Conservation (phyloP, 2,797 vertebrate genomes). For the Ctenopoma multispine region DNA sequence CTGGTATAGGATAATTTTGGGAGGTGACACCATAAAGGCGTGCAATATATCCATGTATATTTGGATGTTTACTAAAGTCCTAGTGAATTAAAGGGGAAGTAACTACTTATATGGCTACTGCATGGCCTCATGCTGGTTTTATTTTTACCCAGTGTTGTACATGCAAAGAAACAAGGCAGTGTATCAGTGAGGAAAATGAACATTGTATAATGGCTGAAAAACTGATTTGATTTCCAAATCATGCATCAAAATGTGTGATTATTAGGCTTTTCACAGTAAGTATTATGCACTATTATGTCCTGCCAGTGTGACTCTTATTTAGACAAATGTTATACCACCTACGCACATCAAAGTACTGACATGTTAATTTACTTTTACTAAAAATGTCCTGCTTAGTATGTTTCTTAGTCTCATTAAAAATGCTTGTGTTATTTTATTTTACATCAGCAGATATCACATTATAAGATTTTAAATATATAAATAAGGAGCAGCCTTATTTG, state of each 20-base stretch:
- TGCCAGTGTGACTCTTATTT: background rate
- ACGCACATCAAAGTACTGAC: background rate
- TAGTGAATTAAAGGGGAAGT: too few relatives aligned
- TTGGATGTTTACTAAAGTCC: background rate
- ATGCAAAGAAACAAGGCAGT: too few relatives aligned
- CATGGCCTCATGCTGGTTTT: background rate
- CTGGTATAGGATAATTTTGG: background rate
- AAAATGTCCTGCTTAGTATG: background rate
- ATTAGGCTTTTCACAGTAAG: too few relatives aligned
- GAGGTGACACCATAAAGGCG: background rate
- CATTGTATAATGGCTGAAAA: too few relatives aligned
- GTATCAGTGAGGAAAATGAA: too few relatives aligned
- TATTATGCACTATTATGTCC: background rate
- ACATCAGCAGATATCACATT: background rate
- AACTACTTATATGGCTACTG: background rate
- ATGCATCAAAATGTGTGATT: background rate
- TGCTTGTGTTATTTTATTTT: too few relatives aligned
- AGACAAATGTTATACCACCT: too few relatives aligned
- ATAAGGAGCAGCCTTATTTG: background rate
- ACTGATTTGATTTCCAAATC: too few relatives aligned
- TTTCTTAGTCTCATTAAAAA: background rate
- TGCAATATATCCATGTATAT: background rate
- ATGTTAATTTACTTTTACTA: background rate
- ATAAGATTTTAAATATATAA: too few relatives aligned
- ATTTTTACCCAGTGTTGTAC: background rate